Percentiles rank a stretch among this genome's conserved stretches.
phyloP scores from a whole-genome alignment of 2,113 vertebrate genomes.

The Arothron firmamentum region DNA sequence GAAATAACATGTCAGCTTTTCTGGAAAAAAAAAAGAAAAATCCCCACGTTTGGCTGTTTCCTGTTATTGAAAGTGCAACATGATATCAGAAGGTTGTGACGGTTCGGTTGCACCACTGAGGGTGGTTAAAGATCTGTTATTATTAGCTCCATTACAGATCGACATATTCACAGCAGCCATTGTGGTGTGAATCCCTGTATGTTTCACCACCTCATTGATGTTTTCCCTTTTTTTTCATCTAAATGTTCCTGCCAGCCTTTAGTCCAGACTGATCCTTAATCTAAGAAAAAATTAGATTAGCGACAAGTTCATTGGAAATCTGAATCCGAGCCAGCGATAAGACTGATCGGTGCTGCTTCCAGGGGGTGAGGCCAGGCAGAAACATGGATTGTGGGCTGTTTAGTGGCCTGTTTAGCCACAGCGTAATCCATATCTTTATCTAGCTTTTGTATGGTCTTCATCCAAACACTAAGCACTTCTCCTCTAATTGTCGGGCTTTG shows the following conservation, averaged over 20 bases:
- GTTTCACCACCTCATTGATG: background rate
- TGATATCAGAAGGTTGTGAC: no score
- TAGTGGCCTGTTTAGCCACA: constrained; percentile 56
- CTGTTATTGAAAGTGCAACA: no score
- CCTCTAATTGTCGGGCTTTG: constrained; percentile 34
- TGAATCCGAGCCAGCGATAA: constrained; percentile 23
- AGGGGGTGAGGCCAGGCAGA: constrained; percentile 44
- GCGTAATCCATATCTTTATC: constrained; percentile 60
- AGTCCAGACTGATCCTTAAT: constrained; percentile 1
- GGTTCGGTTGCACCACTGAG: no score
- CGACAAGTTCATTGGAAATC: constrained; percentile 14
- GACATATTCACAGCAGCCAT: no score
- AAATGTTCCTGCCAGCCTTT: background rate
- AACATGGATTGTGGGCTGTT: constrained; percentile 59
- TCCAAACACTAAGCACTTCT: constrained; percentile 39
- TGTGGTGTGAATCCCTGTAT: no score
- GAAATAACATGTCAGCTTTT: no score
- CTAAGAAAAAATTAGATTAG: constrained; percentile 30
- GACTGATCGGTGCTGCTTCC: constrained; percentile 50
- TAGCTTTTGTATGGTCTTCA: constrained; percentile 57
- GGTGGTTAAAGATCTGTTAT: no score
- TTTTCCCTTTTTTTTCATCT: background rate
- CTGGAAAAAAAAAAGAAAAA: no score
- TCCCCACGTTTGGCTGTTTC: no score
- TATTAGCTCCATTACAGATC: no score